These are phyloP conservation scores for Marronus borbonicus DNA, from an alignment of 2,888 invertebrate species.

Conservation along the genomic window DNA sequence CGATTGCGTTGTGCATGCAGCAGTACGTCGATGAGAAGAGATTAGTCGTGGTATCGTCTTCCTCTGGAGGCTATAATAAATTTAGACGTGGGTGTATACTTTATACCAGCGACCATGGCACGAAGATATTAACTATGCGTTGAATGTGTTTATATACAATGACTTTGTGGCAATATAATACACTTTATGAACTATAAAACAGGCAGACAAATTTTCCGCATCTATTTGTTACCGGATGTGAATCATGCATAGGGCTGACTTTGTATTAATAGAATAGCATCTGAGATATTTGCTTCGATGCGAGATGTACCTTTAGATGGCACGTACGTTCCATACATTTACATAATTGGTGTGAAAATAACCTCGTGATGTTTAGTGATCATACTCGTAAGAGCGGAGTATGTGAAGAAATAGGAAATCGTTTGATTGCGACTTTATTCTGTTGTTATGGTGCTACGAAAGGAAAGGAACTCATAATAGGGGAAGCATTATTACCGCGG, in stretches of 20 bases:
- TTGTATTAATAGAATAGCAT: too few relatives aligned
- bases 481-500: too few relatives aligned
- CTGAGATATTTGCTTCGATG: too few relatives aligned
- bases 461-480: too few relatives aligned
- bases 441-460: too few relatives aligned
- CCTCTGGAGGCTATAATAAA: slow-evolving; percentile 20
- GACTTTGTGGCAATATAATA: slow-evolving; percentile 10
- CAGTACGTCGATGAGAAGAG: not conserved
- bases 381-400: too few relatives aligned
- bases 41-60: slow-evolving; percentile 28
- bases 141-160: slow-evolving; percentile 29
- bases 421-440: too few relatives aligned
- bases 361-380: too few relatives aligned
- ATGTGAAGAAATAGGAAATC: too few relatives aligned
- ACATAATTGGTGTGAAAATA: too few relatives aligned
- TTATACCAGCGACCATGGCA: slow-evolving; percentile 13
- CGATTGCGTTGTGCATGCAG: not conserved
- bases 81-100: slow-evolving; percentile 28
- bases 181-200: slow-evolving; percentile 26
- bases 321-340: too few relatives aligned
- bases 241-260: not conserved
- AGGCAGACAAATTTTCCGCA: slow-evolving; percentile 3
- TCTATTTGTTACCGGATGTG: slow-evolving; percentile 11
- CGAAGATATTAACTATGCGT: slow-evolving; percentile 37
- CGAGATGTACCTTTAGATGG: too few relatives aligned